Percentiles rank a stretch among this genome's conserved stretches.
These are phyloP conservation scores for Cryptotis parvus DNA, from an alignment of 2,113 vertebrate species.

Conservation along the genomic window DNA sequence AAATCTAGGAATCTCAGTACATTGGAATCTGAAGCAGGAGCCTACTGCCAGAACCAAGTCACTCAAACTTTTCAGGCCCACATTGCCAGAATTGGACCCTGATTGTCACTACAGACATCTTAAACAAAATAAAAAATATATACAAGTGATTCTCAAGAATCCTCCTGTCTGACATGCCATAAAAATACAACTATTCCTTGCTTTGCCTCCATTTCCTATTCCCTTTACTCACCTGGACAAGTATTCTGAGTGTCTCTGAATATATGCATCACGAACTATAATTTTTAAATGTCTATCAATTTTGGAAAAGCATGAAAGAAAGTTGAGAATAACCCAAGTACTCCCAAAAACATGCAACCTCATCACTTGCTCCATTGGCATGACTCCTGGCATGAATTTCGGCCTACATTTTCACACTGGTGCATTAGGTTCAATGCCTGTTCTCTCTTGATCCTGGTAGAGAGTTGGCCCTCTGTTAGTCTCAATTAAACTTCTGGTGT, in stretches of 20 bases:
- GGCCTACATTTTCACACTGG: neutral
- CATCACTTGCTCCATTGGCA: rapidly evolving
- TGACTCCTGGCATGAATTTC: neutral
- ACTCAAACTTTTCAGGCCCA: no score
- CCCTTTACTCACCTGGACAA: neutral
- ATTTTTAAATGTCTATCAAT: conserved; percentile 1
- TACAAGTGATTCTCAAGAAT: no score
- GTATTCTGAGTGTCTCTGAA: conserved; percentile 3
- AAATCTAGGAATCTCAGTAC: no score
- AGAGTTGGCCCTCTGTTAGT: neutral
- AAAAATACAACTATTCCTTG: neutral
- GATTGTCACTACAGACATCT: no score
- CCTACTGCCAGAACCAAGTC: no score
- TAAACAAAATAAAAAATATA: no score
- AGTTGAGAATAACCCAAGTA: neutral
- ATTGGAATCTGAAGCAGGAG: no score
- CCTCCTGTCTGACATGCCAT: neutral
- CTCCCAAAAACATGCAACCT: neutral
- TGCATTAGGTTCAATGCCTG: neutral
- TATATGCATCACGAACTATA: conserved; percentile 18
- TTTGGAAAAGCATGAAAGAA: neutral
- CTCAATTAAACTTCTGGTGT: neutral
- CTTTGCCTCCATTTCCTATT: neutral
- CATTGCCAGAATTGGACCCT: no score
- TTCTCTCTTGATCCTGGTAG: neutral